A percentile compares a stretch with the other conserved stretches of the same genome.
These are phyloP conservation scores for Diploptera punctata DNA, from an alignment of 2,888 invertebrate species.

Conservation along the genomic window DNA sequence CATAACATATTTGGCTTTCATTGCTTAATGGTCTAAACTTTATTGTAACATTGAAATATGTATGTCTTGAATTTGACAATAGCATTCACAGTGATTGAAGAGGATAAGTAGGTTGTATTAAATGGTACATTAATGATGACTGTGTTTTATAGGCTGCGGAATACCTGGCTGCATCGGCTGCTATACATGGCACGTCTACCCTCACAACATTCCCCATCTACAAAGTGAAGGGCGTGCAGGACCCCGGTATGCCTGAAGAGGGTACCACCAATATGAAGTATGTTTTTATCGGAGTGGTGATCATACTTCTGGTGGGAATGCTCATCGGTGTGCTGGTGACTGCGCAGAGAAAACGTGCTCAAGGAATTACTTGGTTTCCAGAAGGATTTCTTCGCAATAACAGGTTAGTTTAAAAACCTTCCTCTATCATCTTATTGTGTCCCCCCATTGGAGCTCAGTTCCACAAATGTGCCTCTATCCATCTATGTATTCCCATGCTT, in stretches of 20 bases:
- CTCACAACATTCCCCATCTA: slow-evolving; percentile 84
- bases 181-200: slow-evolving; percentile 75
- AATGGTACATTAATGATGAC: too few relatives aligned
- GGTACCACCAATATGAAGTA: slow-evolving; percentile 76
- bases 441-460: too few relatives aligned
- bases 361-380: slow-evolving; percentile 96
- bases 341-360: slow-evolving; percentile 82
- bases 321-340: slow-evolving; percentile 82
- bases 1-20: too few relatives aligned
- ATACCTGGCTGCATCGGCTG: slow-evolving; percentile 86
- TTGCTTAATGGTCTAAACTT: too few relatives aligned
- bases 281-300: slow-evolving; percentile 75
- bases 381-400: slow-evolving; percentile 87
- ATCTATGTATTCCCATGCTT: too few relatives aligned
- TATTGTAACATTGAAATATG: too few relatives aligned
- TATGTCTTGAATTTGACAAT: too few relatives aligned
- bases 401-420: too few relatives aligned
- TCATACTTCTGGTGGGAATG: slow-evolving; percentile 70
- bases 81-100: too few relatives aligned
- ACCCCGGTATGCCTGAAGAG: slow-evolving; percentile 56
- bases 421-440: too few relatives aligned
- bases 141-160: slow-evolving; percentile 82
- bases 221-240: slow-evolving; percentile 68
- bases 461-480: too few relatives aligned
- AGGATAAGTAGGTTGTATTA: too few relatives aligned